These are phyloP conservation scores for Ammospiza caudacuta DNA, from an alignment of 2,113 vertebrate genomes.

Conservation along the genomic window DNA sequence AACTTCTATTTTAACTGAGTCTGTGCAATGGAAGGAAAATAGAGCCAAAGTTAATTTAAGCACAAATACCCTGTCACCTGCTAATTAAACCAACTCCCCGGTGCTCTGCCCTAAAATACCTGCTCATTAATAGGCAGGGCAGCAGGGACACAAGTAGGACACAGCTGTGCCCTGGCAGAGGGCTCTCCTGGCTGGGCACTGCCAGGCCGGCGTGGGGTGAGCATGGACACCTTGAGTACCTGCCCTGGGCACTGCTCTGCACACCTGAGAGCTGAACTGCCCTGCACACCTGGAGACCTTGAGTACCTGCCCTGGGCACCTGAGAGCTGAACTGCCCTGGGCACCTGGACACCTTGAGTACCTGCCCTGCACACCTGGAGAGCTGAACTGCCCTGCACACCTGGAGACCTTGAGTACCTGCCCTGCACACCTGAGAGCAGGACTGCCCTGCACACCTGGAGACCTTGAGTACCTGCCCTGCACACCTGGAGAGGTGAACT, in stretches of 20 bases:
- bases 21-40: background rate
- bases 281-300: too few species aligned
- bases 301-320: too few species aligned
- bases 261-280: too few species aligned
- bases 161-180: conserved; percentile 69
- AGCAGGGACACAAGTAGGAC: conserved; percentile 17
- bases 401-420: background rate
- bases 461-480: background rate
- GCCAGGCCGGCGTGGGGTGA: background rate
- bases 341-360: too few species aligned
- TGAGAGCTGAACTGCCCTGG: too few species aligned
- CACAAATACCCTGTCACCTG: conserved; percentile 76
- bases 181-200: conserved; percentile 57
- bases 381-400: background rate
- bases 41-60: conserved; percentile 58
- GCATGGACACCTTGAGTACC: rapidly evolving
- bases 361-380: rapidly evolving
- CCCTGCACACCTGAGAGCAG: too few species aligned
- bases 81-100: conserved; percentile 82
- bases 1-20: background rate
- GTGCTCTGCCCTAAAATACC: conserved; percentile 73
- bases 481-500: too few species aligned
- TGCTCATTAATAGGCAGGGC: conserved; percentile 77
- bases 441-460: background rate
- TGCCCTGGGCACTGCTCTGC: too few species aligned